Conservation (phyloP, 2,888 invertebrate species). For the Drosophila neonasuta region DNA sequence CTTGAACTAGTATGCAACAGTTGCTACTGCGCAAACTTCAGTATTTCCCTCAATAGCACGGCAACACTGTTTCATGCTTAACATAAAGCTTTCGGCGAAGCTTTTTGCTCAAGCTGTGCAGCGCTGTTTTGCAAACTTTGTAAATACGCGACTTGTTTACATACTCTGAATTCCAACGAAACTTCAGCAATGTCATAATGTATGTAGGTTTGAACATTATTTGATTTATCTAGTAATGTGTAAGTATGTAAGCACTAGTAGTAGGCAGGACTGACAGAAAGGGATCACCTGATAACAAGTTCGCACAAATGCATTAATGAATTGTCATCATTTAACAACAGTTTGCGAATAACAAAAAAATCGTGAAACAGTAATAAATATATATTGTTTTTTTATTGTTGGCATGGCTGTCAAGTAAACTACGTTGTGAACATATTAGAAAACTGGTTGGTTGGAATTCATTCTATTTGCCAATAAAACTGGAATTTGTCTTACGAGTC, state of each 20-base stretch:
- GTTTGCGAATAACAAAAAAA: constrained; percentile 47
- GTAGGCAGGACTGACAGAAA: constrained; percentile 6
- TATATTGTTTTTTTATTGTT: constrained; percentile 27
- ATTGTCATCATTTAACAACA: constrained; percentile 21
- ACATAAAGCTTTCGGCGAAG: constrained; percentile 37
- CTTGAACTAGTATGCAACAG: not conserved
- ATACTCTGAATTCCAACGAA: not conserved
- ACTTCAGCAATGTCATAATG: not conserved
- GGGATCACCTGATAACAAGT: not conserved
- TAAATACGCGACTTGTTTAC: not conserved
- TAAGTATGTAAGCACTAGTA: not conserved
- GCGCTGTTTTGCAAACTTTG: constrained; percentile 8
- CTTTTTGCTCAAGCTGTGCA: constrained; percentile 19
- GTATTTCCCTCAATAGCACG: constrained; percentile 15
- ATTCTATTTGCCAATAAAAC: constrained; percentile 56
- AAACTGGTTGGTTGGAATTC: constrained; percentile 62
- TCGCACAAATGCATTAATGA: constrained; percentile 17
- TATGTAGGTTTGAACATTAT: not conserved
- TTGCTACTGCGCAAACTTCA: not conserved
- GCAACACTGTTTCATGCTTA: constrained; percentile 41
- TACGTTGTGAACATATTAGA: constrained; percentile 44
- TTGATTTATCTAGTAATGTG: not conserved
- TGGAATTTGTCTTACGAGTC: constrained; percentile 41
- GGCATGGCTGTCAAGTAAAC: constrained; percentile 39
- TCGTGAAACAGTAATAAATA: constrained; percentile 42